Base-by-base conservation (phyloP, 2,113 vertebrate genomes). In the Pseudolaguvia tuberculata region DNA sequence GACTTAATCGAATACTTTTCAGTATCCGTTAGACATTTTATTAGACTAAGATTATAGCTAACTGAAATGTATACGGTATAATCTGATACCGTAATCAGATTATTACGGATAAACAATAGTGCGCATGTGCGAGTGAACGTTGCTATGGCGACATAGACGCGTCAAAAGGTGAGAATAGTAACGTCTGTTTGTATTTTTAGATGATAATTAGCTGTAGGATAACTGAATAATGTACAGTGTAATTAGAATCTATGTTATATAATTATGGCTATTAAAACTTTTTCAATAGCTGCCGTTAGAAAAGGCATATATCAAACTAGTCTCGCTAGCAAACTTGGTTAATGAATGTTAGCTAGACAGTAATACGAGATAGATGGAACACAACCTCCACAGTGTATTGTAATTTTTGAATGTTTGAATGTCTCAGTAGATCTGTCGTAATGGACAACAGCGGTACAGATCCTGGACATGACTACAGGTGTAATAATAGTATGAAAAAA, bases 141-240 rank as follows among this genome's bases (percentile, higher is more conserved):
- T 79, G 27, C 87, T 61, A 86, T 82, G 83, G 87, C 81, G 70
- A 29, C 87, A 5, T 2, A 50, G 53, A 18, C 20, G 45, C 31
- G 35, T 17, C 42, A 2, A 21, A 56, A 18, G 35, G 62, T 75
- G 25, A 75, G 62, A 52, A 35, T n/a, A 31, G 5, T 0, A 17
- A 48, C 14, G 42, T 7, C 13, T 65, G 2, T 2, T 14, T 47
- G 62, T 48, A 18, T 48, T 66, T 42, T 66, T 29, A 2, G 15
- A 13, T 27, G 12, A 2, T n/a, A 17, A 57, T 10, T 45, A 57
- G 5, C 5, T 71, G 7, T 25, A 6, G 1, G 21, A 14, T n/a
- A 5, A 7, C 7, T 42, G 5, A 20, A 31, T 23, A 23, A 7
- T 5, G 51, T 45, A 42, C 20, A 7, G 3, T 42, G n/a, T 63